Evolutionary conservation across 2,113 vertebrate genomes (phyloP).

Genomic region (Paratilapia polleni): DNA sequence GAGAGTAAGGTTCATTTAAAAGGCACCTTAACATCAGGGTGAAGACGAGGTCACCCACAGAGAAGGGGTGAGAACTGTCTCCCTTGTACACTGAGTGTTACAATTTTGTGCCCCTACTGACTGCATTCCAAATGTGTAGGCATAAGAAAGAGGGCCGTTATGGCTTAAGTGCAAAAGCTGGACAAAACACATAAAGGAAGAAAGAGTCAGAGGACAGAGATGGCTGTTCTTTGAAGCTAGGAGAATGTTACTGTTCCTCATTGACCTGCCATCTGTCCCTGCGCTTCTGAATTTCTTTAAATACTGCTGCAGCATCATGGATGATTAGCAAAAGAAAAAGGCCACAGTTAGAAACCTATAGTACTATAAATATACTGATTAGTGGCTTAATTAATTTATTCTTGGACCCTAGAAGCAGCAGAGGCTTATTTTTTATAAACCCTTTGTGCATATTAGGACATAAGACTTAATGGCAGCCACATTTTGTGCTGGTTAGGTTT

Average conservation of each 20-base stretch:
- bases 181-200: slow-evolving; percentile 43
- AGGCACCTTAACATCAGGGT: slow-evolving; percentile 52
- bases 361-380: slow-evolving; percentile 36
- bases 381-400: slow-evolving; percentile 7
- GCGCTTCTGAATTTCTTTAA: slow-evolving; percentile 14
- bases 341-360: slow-evolving; percentile 6
- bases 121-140: slow-evolving; percentile 35
- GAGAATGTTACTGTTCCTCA: slow-evolving; percentile 36
- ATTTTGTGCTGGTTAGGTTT: slow-evolving; percentile 24
- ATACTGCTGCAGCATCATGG: slow-evolving; percentile 17
- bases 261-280: slow-evolving; percentile 28
- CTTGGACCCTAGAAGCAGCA: slow-evolving; percentile 17
- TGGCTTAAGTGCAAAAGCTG: slow-evolving; percentile 40
- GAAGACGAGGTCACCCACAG: slow-evolving; percentile 57
- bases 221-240: slow-evolving; percentile 26
- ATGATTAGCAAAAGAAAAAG: slow-evolving; percentile 18
- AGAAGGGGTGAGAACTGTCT: slow-evolving; percentile 51
- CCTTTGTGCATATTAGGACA: slow-evolving; percentile 14
- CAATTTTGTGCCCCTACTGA: slow-evolving; percentile 44
- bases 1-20: slow-evolving; percentile 53
- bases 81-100: slow-evolving; percentile 45
- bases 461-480: slow-evolving; percentile 16
- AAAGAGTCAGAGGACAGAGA: slow-evolving; percentile 40
- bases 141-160: slow-evolving; percentile 17
- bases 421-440: slow-evolving; percentile 7